Conservation (phyloP, 2,113 vertebrate genomes). For the Melozone crissalis region DNA sequence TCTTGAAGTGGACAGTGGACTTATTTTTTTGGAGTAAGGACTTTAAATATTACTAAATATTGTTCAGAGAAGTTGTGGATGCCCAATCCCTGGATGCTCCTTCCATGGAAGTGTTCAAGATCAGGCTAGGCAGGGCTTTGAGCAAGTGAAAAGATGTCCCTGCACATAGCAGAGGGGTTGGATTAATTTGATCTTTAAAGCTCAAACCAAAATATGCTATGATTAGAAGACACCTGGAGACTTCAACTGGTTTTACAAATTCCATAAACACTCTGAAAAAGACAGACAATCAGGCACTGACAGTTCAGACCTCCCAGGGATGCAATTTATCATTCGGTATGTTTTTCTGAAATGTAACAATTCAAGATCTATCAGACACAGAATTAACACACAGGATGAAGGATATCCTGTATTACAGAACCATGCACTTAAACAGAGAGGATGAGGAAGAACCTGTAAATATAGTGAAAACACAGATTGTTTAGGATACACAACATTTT, state of each 20-base stretch:
- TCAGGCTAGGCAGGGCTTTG: neutral
- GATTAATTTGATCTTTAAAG: neutral
- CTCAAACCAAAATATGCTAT: neutral
- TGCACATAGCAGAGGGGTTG: neutral
- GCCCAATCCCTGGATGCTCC: neutral
- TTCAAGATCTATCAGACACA: neutral
- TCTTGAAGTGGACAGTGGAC: neutral
- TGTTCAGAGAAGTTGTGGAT: neutral
- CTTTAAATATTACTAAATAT: neutral
- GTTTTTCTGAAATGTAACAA: neutral
- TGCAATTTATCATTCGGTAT: neutral
- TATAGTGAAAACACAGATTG: conserved; percentile 16
- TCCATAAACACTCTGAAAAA: conserved; percentile 9
- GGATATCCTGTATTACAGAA: neutral
- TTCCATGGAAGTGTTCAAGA: neutral
- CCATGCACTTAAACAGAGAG: neutral
- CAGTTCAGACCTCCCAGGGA: neutral
- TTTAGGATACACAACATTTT: conserved; percentile 14
- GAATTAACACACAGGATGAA: neutral
- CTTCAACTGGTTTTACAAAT: neutral
- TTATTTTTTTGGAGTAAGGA: neutral
- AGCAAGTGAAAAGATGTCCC: neutral
- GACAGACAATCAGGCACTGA: neutral
- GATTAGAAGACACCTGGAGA: neutral
- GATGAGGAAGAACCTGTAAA: neutral